Conservation (phyloP, 2,888 invertebrate genomes). For the Ichneumon xanthorius region DNA sequence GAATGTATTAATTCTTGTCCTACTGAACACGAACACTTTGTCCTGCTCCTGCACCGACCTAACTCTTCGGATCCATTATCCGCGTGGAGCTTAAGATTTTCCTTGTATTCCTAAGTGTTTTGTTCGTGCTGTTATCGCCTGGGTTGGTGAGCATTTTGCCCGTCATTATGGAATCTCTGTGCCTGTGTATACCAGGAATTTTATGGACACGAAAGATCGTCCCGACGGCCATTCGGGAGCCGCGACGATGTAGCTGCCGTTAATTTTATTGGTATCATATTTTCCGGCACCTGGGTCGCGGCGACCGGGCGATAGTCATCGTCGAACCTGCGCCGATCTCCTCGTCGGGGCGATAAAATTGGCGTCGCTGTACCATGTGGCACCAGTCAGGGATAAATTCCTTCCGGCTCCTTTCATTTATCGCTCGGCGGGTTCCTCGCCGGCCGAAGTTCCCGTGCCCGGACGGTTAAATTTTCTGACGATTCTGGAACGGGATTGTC, state of each 20-base stretch:
- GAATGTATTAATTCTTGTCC: background rate
- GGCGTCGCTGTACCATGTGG: conserved; percentile 39
- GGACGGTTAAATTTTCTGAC: background rate
- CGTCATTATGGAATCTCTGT: conserved; percentile 7
- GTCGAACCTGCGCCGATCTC: conserved; percentile 66
- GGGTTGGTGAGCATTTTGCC: background rate
- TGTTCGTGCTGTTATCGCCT: background rate
- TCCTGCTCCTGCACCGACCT: background rate
- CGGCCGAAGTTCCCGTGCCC: conserved; percentile 3
- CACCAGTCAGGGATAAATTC: conserved; percentile 72
- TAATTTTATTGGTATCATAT: conserved; percentile 79
- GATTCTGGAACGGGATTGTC: conserved; percentile 11
- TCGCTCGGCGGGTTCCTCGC: conserved; percentile 61
- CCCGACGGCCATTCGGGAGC: conserved; percentile 42
- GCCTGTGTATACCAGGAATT: conserved; percentile 2
- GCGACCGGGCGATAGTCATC: conserved; percentile 67
- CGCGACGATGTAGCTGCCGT: conserved; percentile 71
- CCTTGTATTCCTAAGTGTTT: background rate
- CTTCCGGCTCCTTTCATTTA: conserved; percentile 73
- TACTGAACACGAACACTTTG: background rate
- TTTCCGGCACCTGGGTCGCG: conserved; percentile 76
- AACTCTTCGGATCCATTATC: background rate
- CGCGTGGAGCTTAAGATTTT: background rate
- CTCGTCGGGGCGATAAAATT: conserved; percentile 56
- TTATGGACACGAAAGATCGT: conserved; percentile 37